Evolutionary conservation across 2,888 invertebrate genomes (phyloP).

Genomic region (Drosophila neonasuta): DNA sequence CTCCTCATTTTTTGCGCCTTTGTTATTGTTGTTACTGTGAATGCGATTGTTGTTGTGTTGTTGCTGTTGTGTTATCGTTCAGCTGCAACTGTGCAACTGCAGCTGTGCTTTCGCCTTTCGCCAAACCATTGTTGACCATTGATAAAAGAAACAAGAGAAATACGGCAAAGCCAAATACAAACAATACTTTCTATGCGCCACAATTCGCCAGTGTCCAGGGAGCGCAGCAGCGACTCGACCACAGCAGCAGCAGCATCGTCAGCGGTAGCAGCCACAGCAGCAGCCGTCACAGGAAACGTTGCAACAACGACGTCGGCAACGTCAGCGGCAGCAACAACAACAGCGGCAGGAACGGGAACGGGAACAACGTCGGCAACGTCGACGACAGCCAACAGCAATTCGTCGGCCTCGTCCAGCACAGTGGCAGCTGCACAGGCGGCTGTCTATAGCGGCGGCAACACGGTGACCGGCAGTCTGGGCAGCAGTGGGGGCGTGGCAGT

Average conservation of each 20-base stretch:
- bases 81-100: slow-evolving; percentile 24
- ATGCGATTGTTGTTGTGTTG: slow-evolving; percentile 18
- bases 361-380: slow-evolving; percentile 47
- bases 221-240: slow-evolving; percentile 59
- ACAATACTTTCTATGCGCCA: slow-evolving; percentile 71
- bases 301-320: slow-evolving; percentile 13
- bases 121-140: slow-evolving; percentile 19
- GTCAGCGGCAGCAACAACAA: slow-evolving; percentile 9
- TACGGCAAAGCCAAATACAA: slow-evolving; percentile 26
- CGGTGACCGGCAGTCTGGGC: slow-evolving; percentile 73
- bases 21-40: slow-evolving; percentile 22
- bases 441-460: slow-evolving; percentile 77
- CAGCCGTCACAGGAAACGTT: slow-evolving; percentile 31
- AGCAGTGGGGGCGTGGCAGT: slow-evolving; percentile 75
- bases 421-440: slow-evolving; percentile 79
- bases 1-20: slow-evolving; percentile 6
- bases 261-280: slow-evolving; percentile 5
- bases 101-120: slow-evolving; percentile 16
- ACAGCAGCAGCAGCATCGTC: slow-evolving; percentile 20
- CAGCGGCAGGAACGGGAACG: slow-evolving; percentile 40
- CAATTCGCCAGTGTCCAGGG: slow-evolving; percentile 81
- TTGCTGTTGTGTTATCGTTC: slow-evolving; percentile 48
- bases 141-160: slow-evolving; percentile 12
- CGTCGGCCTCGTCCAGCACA: slow-evolving; percentile 72
- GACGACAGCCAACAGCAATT: slow-evolving; percentile 66